Evolutionary conservation across 2,888 invertebrate genomes (phyloP).

Genomic region (Diaprepes abbreviatus): DNA sequence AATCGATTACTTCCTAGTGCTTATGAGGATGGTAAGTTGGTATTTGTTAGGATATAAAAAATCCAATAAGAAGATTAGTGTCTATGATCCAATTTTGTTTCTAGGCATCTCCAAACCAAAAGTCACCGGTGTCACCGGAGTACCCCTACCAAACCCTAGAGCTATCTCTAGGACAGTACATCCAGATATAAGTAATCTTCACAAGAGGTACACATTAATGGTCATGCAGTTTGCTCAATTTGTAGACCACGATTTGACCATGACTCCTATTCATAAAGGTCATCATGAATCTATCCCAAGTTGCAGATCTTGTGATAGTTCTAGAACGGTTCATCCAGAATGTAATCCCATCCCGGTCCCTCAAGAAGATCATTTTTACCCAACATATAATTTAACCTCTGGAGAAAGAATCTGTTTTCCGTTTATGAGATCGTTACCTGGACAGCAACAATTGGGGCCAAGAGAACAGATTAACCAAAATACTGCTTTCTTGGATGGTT

Average conservation of each 20-base stretch:
- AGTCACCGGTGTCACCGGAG: slow-evolving; percentile 80
- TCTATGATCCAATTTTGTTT: too few species aligned
- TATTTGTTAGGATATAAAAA: background rate
- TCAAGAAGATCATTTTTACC: slow-evolving; percentile 89
- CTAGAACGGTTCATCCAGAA: slow-evolving; percentile 88
- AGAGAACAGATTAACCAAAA: slow-evolving; percentile 96
- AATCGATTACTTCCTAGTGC: slow-evolving; percentile 86
- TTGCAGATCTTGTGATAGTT: slow-evolving; percentile 90
- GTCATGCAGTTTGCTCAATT: slow-evolving; percentile 97
- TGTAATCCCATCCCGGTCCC: slow-evolving; percentile 95
- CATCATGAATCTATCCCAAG: slow-evolving; percentile 92
- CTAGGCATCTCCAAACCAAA: slow-evolving; percentile 85
- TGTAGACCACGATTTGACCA: slow-evolving; percentile 93
- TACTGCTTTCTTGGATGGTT: slow-evolving; percentile 89
- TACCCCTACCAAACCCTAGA: slow-evolving; percentile 86
- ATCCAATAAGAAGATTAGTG: too few species aligned
- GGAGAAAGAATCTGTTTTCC: slow-evolving; percentile 92
- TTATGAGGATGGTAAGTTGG: slow-evolving; percentile 84
- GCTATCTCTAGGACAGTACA: slow-evolving; percentile 90
- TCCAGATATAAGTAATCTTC: slow-evolving; percentile 91
- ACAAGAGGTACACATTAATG: slow-evolving; percentile 90
- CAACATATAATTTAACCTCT: slow-evolving; percentile 85
- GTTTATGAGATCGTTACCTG: slow-evolving; percentile 93
- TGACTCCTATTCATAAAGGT: slow-evolving; percentile 93
- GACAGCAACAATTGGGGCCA: slow-evolving; percentile 89